These are phyloP conservation scores for Gopherus evgoodei DNA, from an alignment of 2,113 vertebrate genomes.

Conservation along the genomic window DNA sequence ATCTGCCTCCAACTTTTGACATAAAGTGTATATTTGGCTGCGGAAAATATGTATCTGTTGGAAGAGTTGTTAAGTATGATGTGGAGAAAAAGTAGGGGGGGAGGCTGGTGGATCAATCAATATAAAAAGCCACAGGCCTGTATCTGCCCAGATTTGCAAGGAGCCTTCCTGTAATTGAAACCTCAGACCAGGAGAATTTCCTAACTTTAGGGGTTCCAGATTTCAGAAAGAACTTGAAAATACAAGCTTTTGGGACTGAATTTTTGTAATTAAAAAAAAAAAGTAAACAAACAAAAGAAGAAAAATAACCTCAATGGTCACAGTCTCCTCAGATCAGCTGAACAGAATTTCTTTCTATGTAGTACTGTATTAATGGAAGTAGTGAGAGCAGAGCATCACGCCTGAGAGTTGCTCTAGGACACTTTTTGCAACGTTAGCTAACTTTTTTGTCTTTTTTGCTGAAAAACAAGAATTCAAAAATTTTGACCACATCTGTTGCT, in stretches of 20 bases:
- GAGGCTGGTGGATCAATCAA: neutral
- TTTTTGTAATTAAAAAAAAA: neutral
- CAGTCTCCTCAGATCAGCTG: neutral
- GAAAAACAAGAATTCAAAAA: neutral
- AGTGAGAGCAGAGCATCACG: neutral
- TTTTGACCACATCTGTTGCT: neutral
- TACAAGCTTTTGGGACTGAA: neutral
- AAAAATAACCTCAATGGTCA: neutral
- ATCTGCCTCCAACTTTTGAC: neutral
- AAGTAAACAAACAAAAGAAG: neutral
- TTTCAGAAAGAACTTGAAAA: neutral
- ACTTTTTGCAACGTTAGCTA: neutral
- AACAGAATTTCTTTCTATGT: neutral
- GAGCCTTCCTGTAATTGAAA: neutral
- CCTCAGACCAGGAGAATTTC: neutral
- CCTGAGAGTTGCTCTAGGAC: neutral
- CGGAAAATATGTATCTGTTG: rapidly evolving
- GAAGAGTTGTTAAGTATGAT: rapidly evolving
- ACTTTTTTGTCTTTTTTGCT: neutral
- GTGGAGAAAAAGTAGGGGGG: neutral
- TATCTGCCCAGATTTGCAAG: neutral
- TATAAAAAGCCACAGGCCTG: neutral
- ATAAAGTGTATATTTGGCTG: rapidly evolving
- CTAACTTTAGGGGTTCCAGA: neutral
- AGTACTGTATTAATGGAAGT: neutral